Evolutionary conservation across 2,113 vertebrate genomes (phyloP).

Genomic region (Scolopax mira): DNA sequence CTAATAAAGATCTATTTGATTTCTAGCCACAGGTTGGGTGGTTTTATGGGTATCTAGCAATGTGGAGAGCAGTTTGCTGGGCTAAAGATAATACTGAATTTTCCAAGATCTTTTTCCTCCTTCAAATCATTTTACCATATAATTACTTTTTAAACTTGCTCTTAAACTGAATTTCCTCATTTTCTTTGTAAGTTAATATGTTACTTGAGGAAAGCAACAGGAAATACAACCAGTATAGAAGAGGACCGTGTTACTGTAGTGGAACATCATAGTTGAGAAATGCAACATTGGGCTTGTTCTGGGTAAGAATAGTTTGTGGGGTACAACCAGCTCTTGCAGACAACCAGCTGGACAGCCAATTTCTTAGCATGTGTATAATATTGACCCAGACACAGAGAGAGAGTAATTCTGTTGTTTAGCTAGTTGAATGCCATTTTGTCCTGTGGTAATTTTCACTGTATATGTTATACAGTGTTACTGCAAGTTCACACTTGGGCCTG

Average conservation of each 20-base stretch:
- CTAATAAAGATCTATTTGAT: background rate
- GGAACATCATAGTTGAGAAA: background rate
- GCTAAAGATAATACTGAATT: background rate
- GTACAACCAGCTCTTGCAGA: background rate
- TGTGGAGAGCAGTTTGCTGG: background rate
- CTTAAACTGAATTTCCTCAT: background rate
- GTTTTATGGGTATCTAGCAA: background rate
- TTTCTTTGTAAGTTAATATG: background rate
- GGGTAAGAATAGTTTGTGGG: background rate
- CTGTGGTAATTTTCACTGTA: background rate
- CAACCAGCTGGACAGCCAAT: background rate
- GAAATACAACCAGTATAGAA: background rate
- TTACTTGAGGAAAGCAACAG: background rate
- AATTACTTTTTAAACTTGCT: background rate
- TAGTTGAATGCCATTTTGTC: background rate
- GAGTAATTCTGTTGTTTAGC: background rate
- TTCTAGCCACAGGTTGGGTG: background rate
- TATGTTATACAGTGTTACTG: background rate
- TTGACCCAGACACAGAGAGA: background rate
- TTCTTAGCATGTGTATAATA: background rate
- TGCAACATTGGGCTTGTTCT: accelerated
- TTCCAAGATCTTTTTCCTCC: background rate
- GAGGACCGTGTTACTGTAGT: background rate
- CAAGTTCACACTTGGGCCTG: background rate
- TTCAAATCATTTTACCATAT: background rate